Base-by-base conservation (phyloP, 37 sponge, comb jelly and placozoan genomes). In the Oopsacas minuta region DNA sequence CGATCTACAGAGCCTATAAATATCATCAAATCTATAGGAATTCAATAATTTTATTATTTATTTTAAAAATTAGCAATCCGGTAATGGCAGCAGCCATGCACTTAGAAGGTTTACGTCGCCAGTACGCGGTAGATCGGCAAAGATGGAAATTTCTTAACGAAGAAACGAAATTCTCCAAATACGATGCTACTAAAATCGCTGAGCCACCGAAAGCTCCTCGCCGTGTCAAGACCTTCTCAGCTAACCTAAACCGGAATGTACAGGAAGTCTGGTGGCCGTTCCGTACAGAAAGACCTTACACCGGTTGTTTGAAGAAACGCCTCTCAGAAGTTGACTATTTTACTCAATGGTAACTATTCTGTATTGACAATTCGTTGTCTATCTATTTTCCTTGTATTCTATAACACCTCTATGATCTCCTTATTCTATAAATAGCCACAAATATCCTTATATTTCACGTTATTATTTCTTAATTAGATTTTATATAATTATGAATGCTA, bases 281-380 rank as follows among this genome's bases (percentile, higher is more conserved):
- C 75, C 7, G 22, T 3, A 12, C 75, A n/a, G 75, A 61, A 12
- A 25, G 75, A 34, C 75, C 75, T 5, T 61, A n/a, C 75, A 61
- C 75, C 75, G 75, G 75, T 12, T n/a, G 75, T 25, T 34, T 61
- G 75, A 61, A 61, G 75, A 61, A 61, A 3, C 75, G 75, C 22
- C 75, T 61, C 30, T 61, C 75, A 61, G 75, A 61, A 3, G 28
- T 12, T 3, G 75, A 61, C 30, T 61, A 61, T 34, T 61, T 61
- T 3, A 34, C 75, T 20, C 75, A 61, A 34, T 61, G 75, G 75
- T 61, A 61, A n/a, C 28, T 61, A 61, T 3, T 61, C 7, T 25
- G 28, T 12, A 25, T 12, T 20, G 17, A n/a, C 20, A 5, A 20
- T 3, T 61, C 75, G 30, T n/a, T 46, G 51, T 46, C 12, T 46